These are phyloP conservation scores for Andrena trimmerana DNA, from an alignment of 2,888 invertebrate species.

Conservation along the genomic window DNA sequence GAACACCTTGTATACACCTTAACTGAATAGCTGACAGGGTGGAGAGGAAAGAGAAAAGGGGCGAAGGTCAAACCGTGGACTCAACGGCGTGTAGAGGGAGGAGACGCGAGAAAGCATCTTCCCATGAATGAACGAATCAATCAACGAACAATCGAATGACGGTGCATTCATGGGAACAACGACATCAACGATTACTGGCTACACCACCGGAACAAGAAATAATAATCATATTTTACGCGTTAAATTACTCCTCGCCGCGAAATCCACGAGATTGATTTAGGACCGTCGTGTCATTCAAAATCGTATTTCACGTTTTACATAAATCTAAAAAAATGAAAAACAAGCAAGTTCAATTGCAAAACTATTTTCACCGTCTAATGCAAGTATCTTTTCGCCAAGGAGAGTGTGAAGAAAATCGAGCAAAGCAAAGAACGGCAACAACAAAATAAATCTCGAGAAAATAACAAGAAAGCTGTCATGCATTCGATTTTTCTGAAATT, in stretches of 20 bases:
- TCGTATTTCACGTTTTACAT: background rate
- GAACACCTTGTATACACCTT: slow-evolving; percentile 65
- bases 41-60: slow-evolving; percentile 55
- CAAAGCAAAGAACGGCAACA: no score
- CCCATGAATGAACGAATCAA: slow-evolving; percentile 76
- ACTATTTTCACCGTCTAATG: no score
- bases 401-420: no score
- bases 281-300: slow-evolving; percentile 16
- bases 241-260: background rate
- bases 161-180: slow-evolving; percentile 44
- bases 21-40: slow-evolving; percentile 62
- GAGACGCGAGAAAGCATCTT: slow-evolving; percentile 71
- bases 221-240: background rate
- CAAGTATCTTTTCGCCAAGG: no score
- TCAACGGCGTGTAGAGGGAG: slow-evolving; percentile 54
- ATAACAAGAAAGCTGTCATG: no score
- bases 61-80: slow-evolving; percentile 68
- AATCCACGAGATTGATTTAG: slow-evolving; percentile 11
- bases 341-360: no score
- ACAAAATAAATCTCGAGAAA: no score
- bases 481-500: background rate
- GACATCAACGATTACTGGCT: slow-evolving; percentile 34
- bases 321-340: background rate
- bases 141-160: slow-evolving; percentile 69
- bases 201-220: background rate